Conservation (phyloP, 64 coral and sea anemone genomes). For the Montipora capricornis region DNA sequence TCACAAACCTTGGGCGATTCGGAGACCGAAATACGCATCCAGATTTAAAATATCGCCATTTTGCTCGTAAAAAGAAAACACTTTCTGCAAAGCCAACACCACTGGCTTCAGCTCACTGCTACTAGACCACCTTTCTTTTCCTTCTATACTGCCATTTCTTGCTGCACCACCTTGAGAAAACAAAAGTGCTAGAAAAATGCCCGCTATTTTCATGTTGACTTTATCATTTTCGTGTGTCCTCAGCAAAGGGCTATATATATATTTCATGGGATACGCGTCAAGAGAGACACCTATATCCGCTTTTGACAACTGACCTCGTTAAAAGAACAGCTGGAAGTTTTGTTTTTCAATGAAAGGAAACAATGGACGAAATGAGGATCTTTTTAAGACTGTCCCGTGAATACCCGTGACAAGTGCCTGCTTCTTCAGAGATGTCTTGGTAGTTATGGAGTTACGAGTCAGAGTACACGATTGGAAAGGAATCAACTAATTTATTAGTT, state of each 20-base stretch:
- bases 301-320: not conserved
- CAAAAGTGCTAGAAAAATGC: not conserved
- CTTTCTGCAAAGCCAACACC: constrained; percentile 29
- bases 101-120: not conserved
- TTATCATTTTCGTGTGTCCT: not conserved
- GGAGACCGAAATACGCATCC: constrained; percentile 73
- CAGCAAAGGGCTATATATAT: not conserved
- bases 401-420: not conserved
- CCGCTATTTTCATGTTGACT: not conserved
- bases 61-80: constrained; percentile 52
- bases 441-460: not conserved
- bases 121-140: not conserved
- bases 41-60: constrained; percentile 59
- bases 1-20: constrained; percentile 59
- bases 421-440: not conserved
- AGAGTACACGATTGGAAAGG: not conserved
- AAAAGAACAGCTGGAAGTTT: not conserved
- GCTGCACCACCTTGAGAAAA: not conserved
- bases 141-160: not conserved
- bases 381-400: not conserved
- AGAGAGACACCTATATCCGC: constrained; percentile 2
- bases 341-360: not conserved
- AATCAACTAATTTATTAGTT: not conserved
- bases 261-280: not conserved
- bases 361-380: not conserved